Evolutionary conservation across 2,888 invertebrate species (phyloP).

Genomic region (Drosophila multiciliata): DNA sequence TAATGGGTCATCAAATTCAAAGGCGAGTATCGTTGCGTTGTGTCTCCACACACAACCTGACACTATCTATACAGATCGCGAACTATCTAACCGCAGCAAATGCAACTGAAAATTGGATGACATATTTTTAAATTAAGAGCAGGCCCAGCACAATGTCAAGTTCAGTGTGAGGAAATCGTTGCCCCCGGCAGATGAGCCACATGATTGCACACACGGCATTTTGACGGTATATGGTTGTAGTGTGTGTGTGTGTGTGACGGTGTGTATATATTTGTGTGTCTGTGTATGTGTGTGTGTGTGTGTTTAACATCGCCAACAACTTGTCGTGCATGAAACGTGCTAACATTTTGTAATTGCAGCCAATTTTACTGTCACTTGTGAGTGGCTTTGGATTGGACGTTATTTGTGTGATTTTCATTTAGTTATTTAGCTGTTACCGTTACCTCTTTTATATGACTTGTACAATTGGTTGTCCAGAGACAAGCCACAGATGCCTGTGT

Average conservation of each 20-base stretch:
- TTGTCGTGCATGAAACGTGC: constrained; percentile 66
- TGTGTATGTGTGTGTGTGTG: constrained; percentile 2
- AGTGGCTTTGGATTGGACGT: constrained; percentile 41
- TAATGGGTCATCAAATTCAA: constrained; percentile 33
- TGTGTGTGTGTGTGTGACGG: constrained; percentile 6
- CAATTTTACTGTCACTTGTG: constrained; percentile 74
- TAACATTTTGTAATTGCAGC: constrained; percentile 70
- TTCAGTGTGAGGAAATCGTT: constrained; percentile 70
- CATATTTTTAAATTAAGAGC: constrained; percentile 71
- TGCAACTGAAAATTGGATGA: constrained; percentile 66
- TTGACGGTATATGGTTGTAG: constrained; percentile 7
- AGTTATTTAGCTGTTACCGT: constrained; percentile 37
- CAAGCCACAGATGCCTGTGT: constrained; percentile 26
- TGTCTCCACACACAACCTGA: constrained; percentile 37
- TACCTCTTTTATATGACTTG: constrained; percentile 36
- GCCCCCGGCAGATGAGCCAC: constrained; percentile 42
- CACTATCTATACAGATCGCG: constrained; percentile 48
- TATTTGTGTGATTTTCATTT: constrained; percentile 56
- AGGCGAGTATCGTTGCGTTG: constrained; percentile 14
- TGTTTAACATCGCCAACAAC: constrained; percentile 34
- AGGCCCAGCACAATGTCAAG: constrained; percentile 78
- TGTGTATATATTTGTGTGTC: not conserved
- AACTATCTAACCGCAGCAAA: constrained; percentile 30
- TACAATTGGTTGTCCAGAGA: constrained; percentile 10
- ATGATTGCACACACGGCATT: constrained; percentile 21